These are phyloP conservation scores for Conistra vaccinii DNA, from an alignment of 2,888 invertebrate species.

Conservation along the genomic window DNA sequence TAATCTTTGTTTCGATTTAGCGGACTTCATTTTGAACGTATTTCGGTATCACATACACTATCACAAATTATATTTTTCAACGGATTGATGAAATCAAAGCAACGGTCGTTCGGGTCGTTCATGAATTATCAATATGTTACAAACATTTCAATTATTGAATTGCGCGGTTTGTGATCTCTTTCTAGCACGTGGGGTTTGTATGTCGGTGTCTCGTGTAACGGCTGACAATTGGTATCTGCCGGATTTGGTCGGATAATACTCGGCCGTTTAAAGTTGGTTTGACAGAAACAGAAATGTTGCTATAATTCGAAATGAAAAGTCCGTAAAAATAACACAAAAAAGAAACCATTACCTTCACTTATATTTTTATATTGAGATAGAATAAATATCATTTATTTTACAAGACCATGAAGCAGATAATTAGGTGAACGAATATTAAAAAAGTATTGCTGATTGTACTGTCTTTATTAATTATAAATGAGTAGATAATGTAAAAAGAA, in stretches of 20 bases:
- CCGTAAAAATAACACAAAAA: background rate
- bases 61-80: slow-evolving; percentile 70
- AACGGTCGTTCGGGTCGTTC: slow-evolving; percentile 85
- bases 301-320: background rate
- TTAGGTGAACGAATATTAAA: background rate
- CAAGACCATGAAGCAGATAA: background rate
- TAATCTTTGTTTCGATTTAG: slow-evolving; percentile 86
- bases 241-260: slow-evolving; percentile 69
- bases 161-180: slow-evolving; percentile 60
- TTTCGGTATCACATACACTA: slow-evolving; percentile 69
- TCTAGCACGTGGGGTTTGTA: slow-evolving; percentile 32
- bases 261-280: slow-evolving; percentile 60
- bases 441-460: background rate
- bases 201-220: slow-evolving; percentile 63
- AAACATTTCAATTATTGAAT: slow-evolving; percentile 63
- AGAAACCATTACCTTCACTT: background rate
- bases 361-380: background rate
- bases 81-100: slow-evolving; percentile 82
- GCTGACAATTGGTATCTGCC: slow-evolving; percentile 61
- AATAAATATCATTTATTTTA: background rate
- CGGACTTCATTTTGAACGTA: slow-evolving; percentile 83
- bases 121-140: slow-evolving; percentile 73
- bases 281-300: slow-evolving; percentile 54
- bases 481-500: background rate
- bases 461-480: background rate